Percentiles rank a stretch among this genome's conserved stretches.
Conservation (phyloP, 2,113 vertebrate genomes). For the Nesospiza acunhae region DNA sequence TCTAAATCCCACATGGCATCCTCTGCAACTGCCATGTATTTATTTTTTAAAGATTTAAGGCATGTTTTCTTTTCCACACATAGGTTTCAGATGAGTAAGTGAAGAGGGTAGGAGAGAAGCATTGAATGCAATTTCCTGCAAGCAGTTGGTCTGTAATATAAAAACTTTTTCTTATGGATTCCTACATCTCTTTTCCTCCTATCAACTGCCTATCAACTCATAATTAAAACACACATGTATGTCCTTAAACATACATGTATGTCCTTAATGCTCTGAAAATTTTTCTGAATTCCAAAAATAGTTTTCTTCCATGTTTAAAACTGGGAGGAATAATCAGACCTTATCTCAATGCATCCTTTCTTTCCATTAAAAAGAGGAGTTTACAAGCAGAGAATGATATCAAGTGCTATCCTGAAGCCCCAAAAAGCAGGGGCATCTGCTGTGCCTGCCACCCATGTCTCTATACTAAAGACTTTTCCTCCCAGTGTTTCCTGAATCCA, state of each 20-base stretch:
- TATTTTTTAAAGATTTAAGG: background rate
- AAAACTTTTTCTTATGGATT: background rate
- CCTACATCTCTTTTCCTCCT: background rate
- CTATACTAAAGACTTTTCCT: background rate
- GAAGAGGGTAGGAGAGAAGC: background rate
- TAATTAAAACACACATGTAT: background rate
- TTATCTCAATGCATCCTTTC: background rate
- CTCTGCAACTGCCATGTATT: background rate
- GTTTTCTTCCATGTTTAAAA: background rate
- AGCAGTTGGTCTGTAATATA: background rate
- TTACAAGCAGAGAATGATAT: background rate
- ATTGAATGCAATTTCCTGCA: background rate
- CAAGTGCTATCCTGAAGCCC: background rate
- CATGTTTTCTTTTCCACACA: background rate
- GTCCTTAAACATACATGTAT: background rate
- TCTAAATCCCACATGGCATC: background rate
- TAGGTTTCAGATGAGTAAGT: background rate
- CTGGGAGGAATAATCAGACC: background rate
- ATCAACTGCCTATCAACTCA: background rate
- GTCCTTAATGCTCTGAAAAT: background rate
- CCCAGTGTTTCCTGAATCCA: background rate
- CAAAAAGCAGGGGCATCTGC: background rate
- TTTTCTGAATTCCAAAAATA: background rate
- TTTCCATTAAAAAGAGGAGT: background rate
- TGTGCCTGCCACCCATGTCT: background rate